Evolutionary conservation across 2,113 vertebrate species (phyloP).

Genomic region (Cathartes aura): DNA sequence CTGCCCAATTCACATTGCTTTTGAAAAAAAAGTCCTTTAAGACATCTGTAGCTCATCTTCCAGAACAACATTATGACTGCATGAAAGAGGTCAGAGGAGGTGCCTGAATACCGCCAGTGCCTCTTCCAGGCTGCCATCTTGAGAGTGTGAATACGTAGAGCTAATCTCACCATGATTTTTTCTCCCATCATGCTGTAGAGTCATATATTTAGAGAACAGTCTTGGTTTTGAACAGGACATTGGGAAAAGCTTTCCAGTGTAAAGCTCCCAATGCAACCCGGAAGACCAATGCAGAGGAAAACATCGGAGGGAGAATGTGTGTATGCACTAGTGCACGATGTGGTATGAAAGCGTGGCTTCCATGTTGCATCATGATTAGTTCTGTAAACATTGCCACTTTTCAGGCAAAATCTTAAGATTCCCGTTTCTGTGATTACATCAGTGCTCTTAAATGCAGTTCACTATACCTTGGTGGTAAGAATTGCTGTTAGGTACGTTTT

Average conservation of each 20-base stretch:
- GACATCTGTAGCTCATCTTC: neutral
- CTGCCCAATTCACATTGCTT: neutral
- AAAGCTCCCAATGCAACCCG: neutral
- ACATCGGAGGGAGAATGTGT: fast-evolving
- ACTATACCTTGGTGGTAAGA: neutral
- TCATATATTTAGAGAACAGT: neutral
- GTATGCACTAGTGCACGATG: fast-evolving
- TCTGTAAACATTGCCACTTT: neutral
- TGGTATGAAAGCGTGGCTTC: neutral
- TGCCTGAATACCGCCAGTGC: neutral
- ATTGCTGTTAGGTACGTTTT: neutral
- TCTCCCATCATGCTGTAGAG: neutral
- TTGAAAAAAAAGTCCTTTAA: neutral
- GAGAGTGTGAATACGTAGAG: fast-evolving
- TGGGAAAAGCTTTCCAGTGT: neutral
- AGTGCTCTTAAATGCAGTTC: neutral
- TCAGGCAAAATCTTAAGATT: neutral
- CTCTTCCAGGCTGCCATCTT: neutral
- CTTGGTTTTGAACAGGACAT: neutral
- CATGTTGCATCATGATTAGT: too few species aligned
- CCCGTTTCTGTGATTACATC: neutral
- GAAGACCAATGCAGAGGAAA: neutral
- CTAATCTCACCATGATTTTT: neutral
- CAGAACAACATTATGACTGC: neutral
- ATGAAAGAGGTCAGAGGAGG: neutral